Percentiles rank a stretch among this genome's conserved stretches.
Evolutionary conservation across 2,797 vertebrate species (phyloP).

Genomic region (Neomorphus geoffroyi): DNA sequence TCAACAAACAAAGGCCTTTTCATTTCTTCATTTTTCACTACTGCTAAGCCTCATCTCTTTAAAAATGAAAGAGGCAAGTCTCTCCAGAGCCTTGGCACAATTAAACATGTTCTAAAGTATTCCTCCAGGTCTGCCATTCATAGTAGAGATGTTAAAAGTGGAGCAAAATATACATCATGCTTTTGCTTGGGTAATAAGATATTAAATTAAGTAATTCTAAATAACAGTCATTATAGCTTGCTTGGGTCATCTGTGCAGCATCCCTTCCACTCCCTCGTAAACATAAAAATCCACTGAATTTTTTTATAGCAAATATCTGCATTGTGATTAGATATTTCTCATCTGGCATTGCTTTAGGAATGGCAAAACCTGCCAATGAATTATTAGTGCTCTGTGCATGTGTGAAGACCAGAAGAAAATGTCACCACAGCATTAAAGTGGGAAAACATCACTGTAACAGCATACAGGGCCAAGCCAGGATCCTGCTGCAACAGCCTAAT

Average conservation of each 20-base stretch:
- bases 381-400: not conserved
- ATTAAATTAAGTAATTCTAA: not conserved
- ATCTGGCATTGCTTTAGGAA: not conserved
- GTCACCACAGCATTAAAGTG: not conserved
- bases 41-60: not conserved
- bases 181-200: not conserved
- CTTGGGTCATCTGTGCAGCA: not conserved
- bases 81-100: not conserved
- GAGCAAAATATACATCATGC: not conserved
- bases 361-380: not conserved
- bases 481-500: not conserved
- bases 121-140: not conserved
- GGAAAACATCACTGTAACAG: not conserved
- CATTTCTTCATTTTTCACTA: not conserved
- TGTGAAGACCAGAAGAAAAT: not conserved
- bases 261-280: not conserved
- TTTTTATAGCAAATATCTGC: conserved; percentile 19
- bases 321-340: conserved; percentile 9
- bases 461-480: not conserved
- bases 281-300: not conserved
- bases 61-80: not conserved
- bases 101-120: not conserved
- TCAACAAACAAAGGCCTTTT: not conserved
- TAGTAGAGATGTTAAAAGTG: not conserved
- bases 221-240: not conserved